These are phyloP conservation scores for Capra hircus DNA, from an alignment of 2,113 vertebrate species.

Conservation along the genomic window DNA sequence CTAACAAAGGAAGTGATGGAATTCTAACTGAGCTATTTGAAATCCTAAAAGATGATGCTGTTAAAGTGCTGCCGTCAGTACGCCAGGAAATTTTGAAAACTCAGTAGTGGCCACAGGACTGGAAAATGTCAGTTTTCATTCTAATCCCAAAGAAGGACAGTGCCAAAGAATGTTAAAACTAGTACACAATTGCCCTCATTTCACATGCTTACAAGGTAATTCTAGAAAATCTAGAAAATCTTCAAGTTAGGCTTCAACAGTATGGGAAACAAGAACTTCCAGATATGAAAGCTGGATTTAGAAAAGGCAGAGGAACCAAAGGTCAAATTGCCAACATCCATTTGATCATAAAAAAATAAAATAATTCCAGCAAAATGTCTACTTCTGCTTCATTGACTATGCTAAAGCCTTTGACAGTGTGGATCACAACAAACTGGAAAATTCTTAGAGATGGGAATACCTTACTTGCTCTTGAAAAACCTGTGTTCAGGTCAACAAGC, in stretches of 20 bases:
- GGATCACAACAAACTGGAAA: neutral
- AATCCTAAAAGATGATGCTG: neutral
- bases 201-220: neutral
- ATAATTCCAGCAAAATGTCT: neutral
- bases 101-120: neutral
- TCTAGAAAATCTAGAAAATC: neutral
- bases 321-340: neutral
- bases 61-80: neutral
- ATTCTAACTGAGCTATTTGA: neutral
- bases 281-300: neutral
- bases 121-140: neutral
- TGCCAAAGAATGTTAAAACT: neutral
- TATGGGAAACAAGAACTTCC: neutral
- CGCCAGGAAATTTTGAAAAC: neutral
- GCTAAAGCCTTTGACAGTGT: neutral
- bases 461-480: neutral
- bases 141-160: neutral
- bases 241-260: neutral
- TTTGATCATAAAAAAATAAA: neutral
- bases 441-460: neutral
- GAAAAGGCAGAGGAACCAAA: neutral
- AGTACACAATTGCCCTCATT: neutral
- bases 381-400: neutral
- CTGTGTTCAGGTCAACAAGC: neutral
- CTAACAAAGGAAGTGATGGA: neutral